A percentile compares a stretch with the other conserved stretches of the same genome.
Evolutionary conservation across 2,888 invertebrate species (phyloP).

Genomic region (Himalopsyche japonica): DNA sequence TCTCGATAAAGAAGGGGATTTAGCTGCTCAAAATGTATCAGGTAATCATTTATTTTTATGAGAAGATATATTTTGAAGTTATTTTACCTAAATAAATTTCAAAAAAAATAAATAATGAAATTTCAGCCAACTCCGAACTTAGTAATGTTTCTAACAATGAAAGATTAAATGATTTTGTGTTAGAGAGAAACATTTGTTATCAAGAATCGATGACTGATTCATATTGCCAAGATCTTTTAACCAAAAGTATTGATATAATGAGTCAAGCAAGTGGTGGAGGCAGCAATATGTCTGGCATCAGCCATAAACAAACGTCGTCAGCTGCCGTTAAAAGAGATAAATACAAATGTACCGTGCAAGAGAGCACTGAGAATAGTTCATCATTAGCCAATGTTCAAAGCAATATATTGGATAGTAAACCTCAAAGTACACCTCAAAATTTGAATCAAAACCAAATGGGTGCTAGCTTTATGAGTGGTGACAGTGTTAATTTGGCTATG

Average conservation of each 20-base stretch:
- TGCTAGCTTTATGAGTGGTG: constrained; percentile 50
- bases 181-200: constrained; percentile 58
- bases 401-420: constrained; percentile 52
- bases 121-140: constrained; percentile 53
- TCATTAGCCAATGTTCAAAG: constrained; percentile 52
- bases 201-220: constrained; percentile 59
- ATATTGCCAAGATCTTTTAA: constrained; percentile 52
- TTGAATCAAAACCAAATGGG: constrained; percentile 45
- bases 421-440: constrained; percentile 43
- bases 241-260: constrained; percentile 49
- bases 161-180: constrained; percentile 55
- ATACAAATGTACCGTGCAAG: constrained; percentile 15
- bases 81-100: constrained; percentile 2
- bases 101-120: not conserved
- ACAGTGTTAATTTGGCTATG: constrained; percentile 55
- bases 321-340: constrained; percentile 20
- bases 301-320: constrained; percentile 22
- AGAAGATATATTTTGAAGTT: not conserved
- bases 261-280: constrained; percentile 50
- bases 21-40: constrained; percentile 35
- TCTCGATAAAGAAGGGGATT: constrained; percentile 61
- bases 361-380: constrained; percentile 49
- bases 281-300: constrained; percentile 43
- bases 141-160: constrained; percentile 53
- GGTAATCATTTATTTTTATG: constrained; percentile 8